Percentiles rank a stretch among this genome's conserved stretches.
These are phyloP conservation scores for Trachelus iudaicus DNA, from an alignment of 2,888 invertebrate genomes.

Conservation along the genomic window DNA sequence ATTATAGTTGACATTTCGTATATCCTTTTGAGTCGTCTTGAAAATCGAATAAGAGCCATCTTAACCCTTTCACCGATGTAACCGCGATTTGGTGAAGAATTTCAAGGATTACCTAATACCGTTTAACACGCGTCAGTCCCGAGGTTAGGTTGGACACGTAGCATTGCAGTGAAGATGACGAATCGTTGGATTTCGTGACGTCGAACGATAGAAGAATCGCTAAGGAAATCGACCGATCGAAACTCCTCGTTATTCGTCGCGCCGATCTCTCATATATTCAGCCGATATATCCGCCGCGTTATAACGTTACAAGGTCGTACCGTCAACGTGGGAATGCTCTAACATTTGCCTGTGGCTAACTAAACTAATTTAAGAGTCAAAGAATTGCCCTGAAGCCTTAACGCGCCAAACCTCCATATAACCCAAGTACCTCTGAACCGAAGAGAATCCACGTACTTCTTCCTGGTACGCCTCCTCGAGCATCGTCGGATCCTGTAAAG, in stretches of 20 bases:
- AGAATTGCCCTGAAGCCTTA: neutral
- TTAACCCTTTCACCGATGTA: neutral
- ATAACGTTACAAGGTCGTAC: neutral
- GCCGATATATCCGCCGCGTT: neutral
- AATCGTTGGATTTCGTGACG: neutral
- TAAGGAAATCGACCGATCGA: neutral
- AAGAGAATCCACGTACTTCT: neutral
- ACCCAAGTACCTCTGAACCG: neutral
- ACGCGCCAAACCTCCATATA: neutral
- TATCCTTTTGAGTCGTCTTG: neutral
- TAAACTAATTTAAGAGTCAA: neutral
- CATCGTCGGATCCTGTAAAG: neutral
- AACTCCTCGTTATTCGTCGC: neutral
- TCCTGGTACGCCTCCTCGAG: neutral
- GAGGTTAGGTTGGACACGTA: neutral
- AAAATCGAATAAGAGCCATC: neutral
- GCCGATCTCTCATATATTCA: neutral
- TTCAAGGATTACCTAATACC: neutral
- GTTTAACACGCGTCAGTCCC: neutral
- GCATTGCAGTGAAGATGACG: neutral
- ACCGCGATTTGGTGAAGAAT: neutral
- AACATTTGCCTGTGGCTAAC: neutral
- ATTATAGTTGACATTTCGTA: neutral
- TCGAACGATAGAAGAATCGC: neutral
- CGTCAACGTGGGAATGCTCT: neutral